Evolutionary conservation across 2,797 vertebrate genomes (phyloP).

Genomic region (Chloroceryle inda): DNA sequence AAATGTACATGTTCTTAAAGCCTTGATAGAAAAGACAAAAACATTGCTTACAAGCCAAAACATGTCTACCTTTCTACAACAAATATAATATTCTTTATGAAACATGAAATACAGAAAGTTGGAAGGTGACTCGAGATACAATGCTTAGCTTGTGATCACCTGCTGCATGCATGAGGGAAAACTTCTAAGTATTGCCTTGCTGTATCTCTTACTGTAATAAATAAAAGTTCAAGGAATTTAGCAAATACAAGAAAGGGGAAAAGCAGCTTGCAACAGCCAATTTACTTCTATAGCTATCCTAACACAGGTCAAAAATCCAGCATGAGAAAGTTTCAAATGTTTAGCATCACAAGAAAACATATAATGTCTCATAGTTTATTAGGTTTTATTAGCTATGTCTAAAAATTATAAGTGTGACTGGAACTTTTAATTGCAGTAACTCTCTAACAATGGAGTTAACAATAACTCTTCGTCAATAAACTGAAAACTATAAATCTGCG

Average conservation of each 20-base stretch:
- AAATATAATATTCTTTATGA: neutral
- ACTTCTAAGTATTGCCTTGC: neutral
- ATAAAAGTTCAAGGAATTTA: neutral
- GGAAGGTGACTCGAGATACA: neutral
- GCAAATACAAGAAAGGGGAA: neutral
- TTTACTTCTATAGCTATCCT: neutral
- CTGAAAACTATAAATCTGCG: neutral
- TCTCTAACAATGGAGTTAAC: constrained; percentile 56
- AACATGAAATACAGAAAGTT: neutral
- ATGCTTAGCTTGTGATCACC: neutral
- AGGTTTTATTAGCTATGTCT: neutral
- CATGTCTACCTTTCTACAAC: neutral
- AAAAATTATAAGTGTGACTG: constrained; percentile 30
- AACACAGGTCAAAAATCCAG: neutral
- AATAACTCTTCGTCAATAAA: constrained; percentile 50
- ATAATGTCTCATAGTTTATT: neutral
- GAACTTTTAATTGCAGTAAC: constrained; percentile 36
- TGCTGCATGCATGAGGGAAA: neutral
- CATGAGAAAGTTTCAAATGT: neutral
- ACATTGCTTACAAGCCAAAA: neutral
- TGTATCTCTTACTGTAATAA: neutral
- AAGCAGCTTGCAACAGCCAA: neutral
- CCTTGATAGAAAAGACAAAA: neutral
- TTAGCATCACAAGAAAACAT: neutral
- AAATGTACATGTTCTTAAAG: neutral